Percentiles rank a stretch among this genome's conserved stretches.
These are phyloP conservation scores for Opisthograptis luteolata DNA, from an alignment of 2,888 invertebrate species.

Conservation along the genomic window DNA sequence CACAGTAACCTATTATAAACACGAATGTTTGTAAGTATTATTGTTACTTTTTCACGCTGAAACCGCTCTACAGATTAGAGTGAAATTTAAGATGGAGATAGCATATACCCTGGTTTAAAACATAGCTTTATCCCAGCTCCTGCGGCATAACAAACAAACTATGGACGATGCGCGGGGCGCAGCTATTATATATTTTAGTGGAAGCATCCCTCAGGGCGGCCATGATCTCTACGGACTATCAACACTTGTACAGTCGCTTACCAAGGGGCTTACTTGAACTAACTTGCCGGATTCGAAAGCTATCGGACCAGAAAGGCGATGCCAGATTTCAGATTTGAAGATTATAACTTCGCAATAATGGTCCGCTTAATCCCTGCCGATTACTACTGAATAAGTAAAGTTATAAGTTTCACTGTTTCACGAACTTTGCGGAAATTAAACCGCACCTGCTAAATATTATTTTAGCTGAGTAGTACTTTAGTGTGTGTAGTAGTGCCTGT, in stretches of 20 bases:
- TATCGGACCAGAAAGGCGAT: neutral
- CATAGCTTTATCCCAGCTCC: too few relatives aligned
- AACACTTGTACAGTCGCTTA: neutral
- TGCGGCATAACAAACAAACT: too few relatives aligned
- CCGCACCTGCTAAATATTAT: constrained; percentile 15
- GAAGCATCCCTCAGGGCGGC: neutral
- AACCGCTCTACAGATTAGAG: too few relatives aligned
- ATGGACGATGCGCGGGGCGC: too few relatives aligned
- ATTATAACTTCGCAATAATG: constrained; percentile 15
- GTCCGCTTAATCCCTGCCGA: constrained; percentile 19
- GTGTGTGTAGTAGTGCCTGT: neutral
- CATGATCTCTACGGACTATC: neutral
- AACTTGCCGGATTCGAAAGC: constrained; percentile 6
- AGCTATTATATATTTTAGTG: neutral
- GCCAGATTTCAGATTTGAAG: constrained; percentile 11
- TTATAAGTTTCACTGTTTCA: constrained; percentile 23
- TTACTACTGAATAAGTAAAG: constrained; percentile 20
- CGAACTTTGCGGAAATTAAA: constrained; percentile 20
- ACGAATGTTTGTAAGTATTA: too few relatives aligned
- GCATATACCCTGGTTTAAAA: too few relatives aligned
- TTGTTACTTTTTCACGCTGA: too few relatives aligned
- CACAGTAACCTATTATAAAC: too few relatives aligned
- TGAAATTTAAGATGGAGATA: too few relatives aligned
- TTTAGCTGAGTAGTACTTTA: constrained; percentile 3
- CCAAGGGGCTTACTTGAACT: constrained; percentile 1